These are phyloP conservation scores for Apogon talboti DNA, from an alignment of 2,797 vertebrate species.

Conservation along the genomic window DNA sequence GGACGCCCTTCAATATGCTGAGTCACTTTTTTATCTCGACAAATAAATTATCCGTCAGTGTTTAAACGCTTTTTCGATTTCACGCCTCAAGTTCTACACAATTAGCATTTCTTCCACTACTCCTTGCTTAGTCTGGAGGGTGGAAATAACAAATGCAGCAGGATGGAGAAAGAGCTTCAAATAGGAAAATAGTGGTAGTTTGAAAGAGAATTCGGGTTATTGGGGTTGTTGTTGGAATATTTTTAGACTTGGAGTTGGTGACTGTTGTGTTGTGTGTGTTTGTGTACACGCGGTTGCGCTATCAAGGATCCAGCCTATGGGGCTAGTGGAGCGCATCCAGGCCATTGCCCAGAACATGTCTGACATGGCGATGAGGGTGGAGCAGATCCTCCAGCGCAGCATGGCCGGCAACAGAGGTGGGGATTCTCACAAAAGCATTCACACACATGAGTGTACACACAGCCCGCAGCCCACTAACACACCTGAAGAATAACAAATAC, in stretches of 20 bases:
- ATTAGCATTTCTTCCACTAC: conserved; percentile 64
- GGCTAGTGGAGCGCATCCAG: conserved; percentile 94
- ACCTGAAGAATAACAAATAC: conserved; percentile 36
- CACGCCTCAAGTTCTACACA: conserved; percentile 64
- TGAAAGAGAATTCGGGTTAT: conserved; percentile 8
- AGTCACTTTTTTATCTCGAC: conserved; percentile 58
- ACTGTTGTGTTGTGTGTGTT: conserved; percentile 28
- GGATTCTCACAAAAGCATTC: conserved; percentile 15
- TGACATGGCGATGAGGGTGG: conserved; percentile 92
- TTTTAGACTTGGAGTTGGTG: not conserved
- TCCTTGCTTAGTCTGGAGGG: conserved; percentile 38
- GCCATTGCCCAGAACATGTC: conserved; percentile 98
- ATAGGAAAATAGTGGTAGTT: conserved; percentile 16
- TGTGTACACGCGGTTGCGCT: not conserved
- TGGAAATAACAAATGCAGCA: conserved; percentile 27
- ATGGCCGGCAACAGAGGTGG: conserved; percentile 88
- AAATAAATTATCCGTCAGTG: conserved; percentile 68
- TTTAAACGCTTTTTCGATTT: conserved; percentile 72
- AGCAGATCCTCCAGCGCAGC: conserved; percentile 94
- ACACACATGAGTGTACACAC: conserved; percentile 12
- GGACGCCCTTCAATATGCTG: conserved; percentile 51
- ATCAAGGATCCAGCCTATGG: conserved; percentile 82
- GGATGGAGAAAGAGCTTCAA: conserved; percentile 16
- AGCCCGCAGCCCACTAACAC: conserved; percentile 5
- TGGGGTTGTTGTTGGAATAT: not conserved